These are phyloP conservation scores for Chrysocyon brachyurus DNA, from an alignment of 2,797 vertebrate genomes.

Conservation along the genomic window DNA sequence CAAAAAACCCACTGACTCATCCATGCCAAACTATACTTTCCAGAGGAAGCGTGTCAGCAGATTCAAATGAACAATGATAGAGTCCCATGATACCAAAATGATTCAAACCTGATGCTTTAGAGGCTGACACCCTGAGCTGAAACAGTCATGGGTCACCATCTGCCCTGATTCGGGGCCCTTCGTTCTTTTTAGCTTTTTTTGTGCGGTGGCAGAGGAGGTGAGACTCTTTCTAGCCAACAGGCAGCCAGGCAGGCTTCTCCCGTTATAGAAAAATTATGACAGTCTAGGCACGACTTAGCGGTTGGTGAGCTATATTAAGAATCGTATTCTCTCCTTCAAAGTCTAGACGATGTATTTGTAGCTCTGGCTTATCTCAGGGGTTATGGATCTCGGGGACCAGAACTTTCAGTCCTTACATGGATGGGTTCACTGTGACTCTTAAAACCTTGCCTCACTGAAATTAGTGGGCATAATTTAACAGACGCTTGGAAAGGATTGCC, in stretches of 20 bases:
- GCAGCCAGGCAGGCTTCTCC: slow-evolving; percentile 10
- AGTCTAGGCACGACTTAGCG: background rate
- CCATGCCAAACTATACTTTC: slow-evolving; percentile 36
- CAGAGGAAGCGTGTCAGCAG: slow-evolving; percentile 53
- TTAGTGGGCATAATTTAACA: background rate
- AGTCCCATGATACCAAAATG: background rate
- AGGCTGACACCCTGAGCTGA: slow-evolving; percentile 39
- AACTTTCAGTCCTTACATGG: slow-evolving; percentile 36
- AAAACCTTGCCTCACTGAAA: slow-evolving; percentile 23
- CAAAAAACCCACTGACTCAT: slow-evolving; percentile 51
- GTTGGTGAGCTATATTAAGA: slow-evolving; percentile 63
- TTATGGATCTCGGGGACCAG: background rate
- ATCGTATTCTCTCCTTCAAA: background rate
- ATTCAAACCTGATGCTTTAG: background rate
- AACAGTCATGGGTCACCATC: slow-evolving; percentile 21
- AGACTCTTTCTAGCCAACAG: background rate
- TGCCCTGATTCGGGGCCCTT: background rate
- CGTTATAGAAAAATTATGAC: slow-evolving; percentile 52
- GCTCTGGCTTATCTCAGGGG: slow-evolving; percentile 68
- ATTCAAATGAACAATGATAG: slow-evolving; percentile 27
- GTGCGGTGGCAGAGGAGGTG: background rate
- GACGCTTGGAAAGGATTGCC: background rate
- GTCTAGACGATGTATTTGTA: slow-evolving; percentile 72
- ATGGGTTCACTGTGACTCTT: background rate
- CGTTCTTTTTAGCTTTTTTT: slow-evolving; percentile 12